A percentile compares a stretch with the other conserved stretches of the same genome.
phyloP scores from a whole-genome alignment of 1,140 invertebrate genomes.

The Globodera ellingtonae region DNA sequence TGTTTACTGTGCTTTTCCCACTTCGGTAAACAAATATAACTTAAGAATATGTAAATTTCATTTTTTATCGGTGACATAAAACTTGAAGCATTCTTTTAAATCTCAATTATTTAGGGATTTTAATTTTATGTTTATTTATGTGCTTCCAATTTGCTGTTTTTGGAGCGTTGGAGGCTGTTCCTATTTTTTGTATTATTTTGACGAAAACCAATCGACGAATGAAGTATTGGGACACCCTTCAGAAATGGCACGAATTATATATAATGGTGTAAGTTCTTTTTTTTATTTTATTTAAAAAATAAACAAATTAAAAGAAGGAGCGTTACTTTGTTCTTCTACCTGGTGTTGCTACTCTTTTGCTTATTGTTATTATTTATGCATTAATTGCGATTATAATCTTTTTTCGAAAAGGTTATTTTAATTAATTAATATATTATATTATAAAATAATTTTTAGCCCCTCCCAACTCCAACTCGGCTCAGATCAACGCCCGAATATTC shows the following conservation, averaged over 20 bases:
- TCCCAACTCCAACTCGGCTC: not conserved
- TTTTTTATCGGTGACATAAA: not conserved
- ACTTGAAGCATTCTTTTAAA: too few relatives aligned
- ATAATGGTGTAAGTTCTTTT: not conserved
- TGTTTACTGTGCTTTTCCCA: not conserved
- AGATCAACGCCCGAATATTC: not conserved
- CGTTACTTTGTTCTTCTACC: not conserved
- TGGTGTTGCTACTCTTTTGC: not conserved
- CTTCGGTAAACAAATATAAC: not conserved
- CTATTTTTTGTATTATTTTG: not conserved
- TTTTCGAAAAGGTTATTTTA: not conserved
- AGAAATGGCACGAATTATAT: not conserved
- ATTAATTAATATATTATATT: not conserved
- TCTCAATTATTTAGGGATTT: not conserved
- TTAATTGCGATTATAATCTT: not conserved
- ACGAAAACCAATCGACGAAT: not conserved
- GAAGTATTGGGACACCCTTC: not conserved
- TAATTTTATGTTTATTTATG: not conserved
- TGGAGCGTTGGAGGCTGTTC: not conserved
- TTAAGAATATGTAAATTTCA: too few relatives aligned
- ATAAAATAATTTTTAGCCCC: not conserved
- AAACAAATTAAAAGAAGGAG: not conserved
- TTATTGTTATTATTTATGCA: not conserved
- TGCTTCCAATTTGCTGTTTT: not conserved
- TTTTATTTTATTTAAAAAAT: not conserved